Base-by-base conservation (phyloP, 1,140 invertebrate species). In the Muscidifurax raptorellus region DNA sequence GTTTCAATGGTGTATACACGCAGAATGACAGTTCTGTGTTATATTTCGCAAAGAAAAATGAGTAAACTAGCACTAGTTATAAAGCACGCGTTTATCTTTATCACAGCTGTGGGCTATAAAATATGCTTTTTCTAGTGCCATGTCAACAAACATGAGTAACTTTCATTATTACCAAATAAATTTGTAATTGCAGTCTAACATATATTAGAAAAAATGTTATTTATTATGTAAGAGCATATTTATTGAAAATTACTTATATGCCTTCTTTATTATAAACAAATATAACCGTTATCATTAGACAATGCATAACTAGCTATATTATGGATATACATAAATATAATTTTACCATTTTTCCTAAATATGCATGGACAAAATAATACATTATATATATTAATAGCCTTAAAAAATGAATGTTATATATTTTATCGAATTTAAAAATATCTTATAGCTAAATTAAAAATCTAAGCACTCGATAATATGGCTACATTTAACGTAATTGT, bases 101-200 rank as follows among this genome's bases (percentile, higher is more conserved):
- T 85, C 84, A 85, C 84, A 85, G 84, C 84, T 81, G 74, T 71
- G 44, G 44, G 69, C 71, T 85, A 80, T 76, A 80, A 80, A 75
- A 84, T 84, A 74, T 84, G 30, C 30, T 84, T 80, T 36, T 78
- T 2, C 71, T 80, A 67, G 69, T 85, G 78, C 83, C 78, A 36
- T 76, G 15, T 67, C 1, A 72, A 32, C 66, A 71, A 79, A 79
- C 59, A 77, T 77, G 64, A 64, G 32, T 82, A 82, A 44, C 44
- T 82, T 64, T 66, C 25, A 52, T 74, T 32, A 30, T 59, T 52
- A 59, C 52, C 36, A 82, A 82, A 74, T 59, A 32, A 80, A 36
- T 59, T 59, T 22, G 18, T 59, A 59, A 59, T 59, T 59, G n/a
- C 15, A n/a, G 18, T n/a, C 18, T n/a, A 59, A 18, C 52, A n/a